Evolutionary conservation across 2,113 vertebrate genomes (phyloP).

Genomic region (Octodon degus): DNA sequence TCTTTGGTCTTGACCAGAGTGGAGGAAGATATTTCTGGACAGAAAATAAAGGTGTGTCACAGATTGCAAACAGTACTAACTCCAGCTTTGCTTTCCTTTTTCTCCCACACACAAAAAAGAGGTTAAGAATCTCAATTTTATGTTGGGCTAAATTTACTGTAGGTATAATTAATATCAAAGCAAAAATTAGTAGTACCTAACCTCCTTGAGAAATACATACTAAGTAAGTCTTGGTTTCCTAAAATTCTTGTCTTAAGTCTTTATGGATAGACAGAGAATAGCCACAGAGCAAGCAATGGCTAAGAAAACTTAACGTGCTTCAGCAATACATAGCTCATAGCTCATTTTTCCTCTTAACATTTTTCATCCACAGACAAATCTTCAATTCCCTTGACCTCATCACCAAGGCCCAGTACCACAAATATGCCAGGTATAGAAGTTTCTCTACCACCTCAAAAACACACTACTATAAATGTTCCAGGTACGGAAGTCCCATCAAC

Average conservation of each 20-base stretch:
- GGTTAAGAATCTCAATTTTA: neutral
- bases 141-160: neutral
- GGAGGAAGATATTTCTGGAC: neutral
- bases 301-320: constrained; percentile 4
- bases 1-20: neutral
- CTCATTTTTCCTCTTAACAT: neutral
- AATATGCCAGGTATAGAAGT: neutral
- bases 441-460: neutral
- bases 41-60: neutral
- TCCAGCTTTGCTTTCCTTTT: constrained; percentile 8
- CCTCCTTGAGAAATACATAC: neutral
- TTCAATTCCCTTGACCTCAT: neutral
- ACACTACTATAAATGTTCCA: neutral
- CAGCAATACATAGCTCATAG: constrained; percentile 18
- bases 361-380: constrained; percentile 35
- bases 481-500: neutral
- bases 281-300: neutral
- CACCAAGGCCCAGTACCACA: neutral
- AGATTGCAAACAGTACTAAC: neutral
- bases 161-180: neutral
- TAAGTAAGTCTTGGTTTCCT: constrained; percentile 32
- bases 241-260: neutral
- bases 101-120: neutral
- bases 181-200: neutral
- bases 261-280: neutral